Percentiles rank a stretch among this genome's conserved stretches.
phyloP scores from a whole-genome alignment of 2,113 vertebrate genomes.

The Tichodroma muraria region DNA sequence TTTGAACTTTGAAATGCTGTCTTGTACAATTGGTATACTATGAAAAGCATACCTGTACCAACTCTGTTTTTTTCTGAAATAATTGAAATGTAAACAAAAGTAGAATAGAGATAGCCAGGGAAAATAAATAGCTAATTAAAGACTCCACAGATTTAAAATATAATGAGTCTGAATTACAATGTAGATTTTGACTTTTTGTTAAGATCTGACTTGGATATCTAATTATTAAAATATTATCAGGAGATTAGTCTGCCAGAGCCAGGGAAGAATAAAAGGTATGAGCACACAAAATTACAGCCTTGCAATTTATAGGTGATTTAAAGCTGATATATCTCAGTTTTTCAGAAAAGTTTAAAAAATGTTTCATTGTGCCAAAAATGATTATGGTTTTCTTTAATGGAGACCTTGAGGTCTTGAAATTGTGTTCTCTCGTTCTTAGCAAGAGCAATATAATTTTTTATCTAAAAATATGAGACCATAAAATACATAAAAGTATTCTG shows the following conservation, averaged over 20 bases:
- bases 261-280: conserved; percentile 42
- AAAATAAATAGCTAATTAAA: conserved; percentile 41
- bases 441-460: background rate
- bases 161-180: conserved; percentile 9
- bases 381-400: conserved; percentile 33
- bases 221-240: conserved; percentile 58
- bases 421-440: background rate
- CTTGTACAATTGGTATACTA: background rate
- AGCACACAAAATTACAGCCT: conserved; percentile 56
- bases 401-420: conserved; percentile 34
- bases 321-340: conserved; percentile 16
- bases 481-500: background rate
- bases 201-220: conserved; percentile 34
- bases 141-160: background rate
- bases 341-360: conserved; percentile 27
- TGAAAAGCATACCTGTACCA: background rate
- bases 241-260: conserved; percentile 35
- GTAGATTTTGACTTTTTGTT: conserved; percentile 44
- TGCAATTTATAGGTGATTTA: conserved; percentile 56
- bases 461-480: background rate
- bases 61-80: background rate
- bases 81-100: conserved; percentile 31
- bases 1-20: background rate
- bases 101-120: background rate
- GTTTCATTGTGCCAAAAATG: background rate